Evolutionary conservation across 2,113 vertebrate species (phyloP).

Genomic region (Otolemur garnettii): DNA sequence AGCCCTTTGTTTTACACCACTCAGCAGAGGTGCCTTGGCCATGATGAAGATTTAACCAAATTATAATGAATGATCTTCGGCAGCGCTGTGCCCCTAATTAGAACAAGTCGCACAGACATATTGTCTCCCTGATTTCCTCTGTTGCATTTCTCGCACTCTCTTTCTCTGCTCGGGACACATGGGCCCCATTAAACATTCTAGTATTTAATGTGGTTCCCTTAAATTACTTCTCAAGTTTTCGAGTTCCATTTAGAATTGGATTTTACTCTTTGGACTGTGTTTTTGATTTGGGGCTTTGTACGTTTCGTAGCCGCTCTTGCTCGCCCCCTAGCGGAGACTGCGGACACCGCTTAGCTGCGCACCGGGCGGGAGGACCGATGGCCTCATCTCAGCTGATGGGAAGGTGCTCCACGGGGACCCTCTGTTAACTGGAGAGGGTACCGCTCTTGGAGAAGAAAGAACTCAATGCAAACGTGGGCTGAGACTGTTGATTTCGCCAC

Average conservation of each 20-base stretch:
- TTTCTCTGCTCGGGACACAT: constrained; percentile 90
- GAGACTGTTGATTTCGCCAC: neutral
- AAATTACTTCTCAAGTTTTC: constrained; percentile 93
- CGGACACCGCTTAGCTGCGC: neutral
- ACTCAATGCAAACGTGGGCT: neutral
- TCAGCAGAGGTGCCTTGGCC: constrained; percentile 87
- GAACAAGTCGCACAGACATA: constrained; percentile 92
- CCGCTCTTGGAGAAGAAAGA: neutral
- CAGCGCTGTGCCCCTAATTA: constrained; percentile 90
- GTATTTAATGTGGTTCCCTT: constrained; percentile 93
- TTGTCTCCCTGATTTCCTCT: constrained; percentile 93
- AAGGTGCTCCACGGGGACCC: neutral
- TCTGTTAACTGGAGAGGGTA: fast-evolving
- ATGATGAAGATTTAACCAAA: constrained; percentile 88
- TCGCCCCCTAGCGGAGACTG: constrained; percentile 86
- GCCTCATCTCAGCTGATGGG: neutral
- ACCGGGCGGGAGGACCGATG: fast-evolving
- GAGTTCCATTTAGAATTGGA: constrained; percentile 90
- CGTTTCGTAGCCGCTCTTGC: constrained; percentile 83
- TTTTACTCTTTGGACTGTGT: constrained; percentile 87
- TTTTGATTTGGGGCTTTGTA: constrained; percentile 88
- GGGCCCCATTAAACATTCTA: constrained; percentile 92
- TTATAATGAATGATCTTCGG: constrained; percentile 90
- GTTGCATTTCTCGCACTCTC: constrained; percentile 90
- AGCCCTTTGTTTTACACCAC: constrained; percentile 86